Evolutionary conservation across 2,113 vertebrate genomes (phyloP).

Genomic region (Cyanistes caeruleus): DNA sequence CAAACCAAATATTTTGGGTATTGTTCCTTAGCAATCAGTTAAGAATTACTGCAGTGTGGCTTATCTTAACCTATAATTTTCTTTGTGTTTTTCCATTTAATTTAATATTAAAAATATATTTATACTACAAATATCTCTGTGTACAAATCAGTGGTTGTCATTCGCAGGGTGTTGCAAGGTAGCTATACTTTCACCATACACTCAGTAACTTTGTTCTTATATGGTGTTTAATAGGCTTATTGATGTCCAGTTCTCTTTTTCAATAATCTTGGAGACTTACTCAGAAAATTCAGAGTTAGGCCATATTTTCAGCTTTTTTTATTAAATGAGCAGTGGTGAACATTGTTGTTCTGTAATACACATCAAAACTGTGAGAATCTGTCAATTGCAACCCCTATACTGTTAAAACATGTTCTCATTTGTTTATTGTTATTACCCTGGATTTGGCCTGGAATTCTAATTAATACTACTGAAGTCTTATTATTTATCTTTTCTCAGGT

Average conservation of each 20-base stretch:
- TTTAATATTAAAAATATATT: neutral
- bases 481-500: neutral
- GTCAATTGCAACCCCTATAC: neutral
- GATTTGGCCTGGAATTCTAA: neutral
- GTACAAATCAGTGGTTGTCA: neutral
- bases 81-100: neutral
- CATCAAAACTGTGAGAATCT: neutral
- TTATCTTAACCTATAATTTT: neutral
- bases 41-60: neutral
- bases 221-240: neutral
- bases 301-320: neutral
- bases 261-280: neutral
- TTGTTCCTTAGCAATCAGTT: neutral
- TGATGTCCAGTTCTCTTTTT: neutral
- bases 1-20: conserved; percentile 5
- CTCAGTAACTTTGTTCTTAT: neutral
- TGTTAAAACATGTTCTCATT: neutral
- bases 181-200: neutral
- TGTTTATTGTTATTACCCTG: neutral
- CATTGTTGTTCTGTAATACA: neutral
- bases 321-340: neutral
- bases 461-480: neutral
- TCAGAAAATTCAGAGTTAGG: neutral
- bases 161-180: neutral
- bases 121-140: neutral